phyloP scores from a whole-genome alignment of 2,888 invertebrate genomes.

The Mamestra brassicae region DNA sequence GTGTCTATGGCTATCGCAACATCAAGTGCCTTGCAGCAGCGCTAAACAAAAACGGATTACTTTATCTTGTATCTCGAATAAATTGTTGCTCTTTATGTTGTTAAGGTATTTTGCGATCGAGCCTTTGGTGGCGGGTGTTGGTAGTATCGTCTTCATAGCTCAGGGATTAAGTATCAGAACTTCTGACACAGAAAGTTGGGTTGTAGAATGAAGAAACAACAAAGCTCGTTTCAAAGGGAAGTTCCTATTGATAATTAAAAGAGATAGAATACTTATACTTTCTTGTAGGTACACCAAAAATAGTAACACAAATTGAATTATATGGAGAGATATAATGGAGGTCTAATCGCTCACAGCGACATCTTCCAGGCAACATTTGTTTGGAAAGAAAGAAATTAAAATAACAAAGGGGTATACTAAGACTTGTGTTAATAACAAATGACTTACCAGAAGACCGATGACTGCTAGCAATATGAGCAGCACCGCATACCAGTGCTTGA shows the following conservation, averaged over 20 bases:
- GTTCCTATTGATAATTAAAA: background rate
- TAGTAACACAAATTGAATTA: too few species aligned
- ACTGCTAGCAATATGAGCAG: conserved; percentile 94
- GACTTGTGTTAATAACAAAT: background rate
- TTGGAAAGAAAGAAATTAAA: too few species aligned
- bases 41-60: conserved; percentile 74
- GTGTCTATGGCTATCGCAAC: conserved; percentile 76
- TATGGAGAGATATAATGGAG: too few species aligned
- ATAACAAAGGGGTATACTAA: too few species aligned
- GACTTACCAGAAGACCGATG: conserved; percentile 95
- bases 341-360: too few species aligned
- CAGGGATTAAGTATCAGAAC: background rate
- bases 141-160: background rate
- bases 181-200: background rate
- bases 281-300: too few species aligned
- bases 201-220: background rate
- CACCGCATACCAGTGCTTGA: conserved; percentile 97
- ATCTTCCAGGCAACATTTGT: too few species aligned
- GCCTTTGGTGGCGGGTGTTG: background rate
- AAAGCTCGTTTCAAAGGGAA: background rate
- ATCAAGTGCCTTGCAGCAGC: conserved; percentile 78
- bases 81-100: background rate
- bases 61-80: too few species aligned
- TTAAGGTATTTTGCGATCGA: background rate
- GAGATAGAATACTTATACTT: too few species aligned